phyloP scores from a whole-genome alignment of 1,140 invertebrate species.

The Pollicipes pollicipes region DNA sequence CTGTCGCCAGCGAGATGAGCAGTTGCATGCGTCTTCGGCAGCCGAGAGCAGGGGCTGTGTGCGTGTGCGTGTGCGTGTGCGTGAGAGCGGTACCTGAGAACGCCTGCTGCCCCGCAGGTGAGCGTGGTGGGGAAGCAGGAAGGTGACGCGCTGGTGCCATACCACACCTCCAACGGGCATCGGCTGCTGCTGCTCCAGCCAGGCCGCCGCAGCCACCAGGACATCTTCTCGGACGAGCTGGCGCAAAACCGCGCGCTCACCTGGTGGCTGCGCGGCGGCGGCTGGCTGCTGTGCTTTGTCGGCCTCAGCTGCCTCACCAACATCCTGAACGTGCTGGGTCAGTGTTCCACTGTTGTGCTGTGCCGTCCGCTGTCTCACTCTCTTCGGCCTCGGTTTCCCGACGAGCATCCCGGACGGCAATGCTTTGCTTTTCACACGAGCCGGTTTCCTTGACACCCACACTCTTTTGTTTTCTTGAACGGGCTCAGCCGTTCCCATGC shows the following conservation, averaged over 20 bases:
- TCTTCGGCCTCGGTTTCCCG: slow-evolving; percentile 11
- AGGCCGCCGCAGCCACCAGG: slow-evolving; percentile 37
- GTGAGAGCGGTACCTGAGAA: slow-evolving; percentile 5
- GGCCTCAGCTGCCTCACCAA: slow-evolving; percentile 43
- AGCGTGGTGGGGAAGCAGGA: slow-evolving; percentile 51
- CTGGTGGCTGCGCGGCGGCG: slow-evolving; percentile 40
- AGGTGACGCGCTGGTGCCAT: slow-evolving; percentile 45
- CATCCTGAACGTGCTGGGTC: slow-evolving; percentile 37
- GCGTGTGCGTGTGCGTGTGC: slow-evolving; percentile 3
- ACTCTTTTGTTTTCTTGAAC: too few species aligned
- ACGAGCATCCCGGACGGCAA: not conserved
- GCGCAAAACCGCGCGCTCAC: slow-evolving; percentile 33
- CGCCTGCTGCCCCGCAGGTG: slow-evolving; percentile 32
- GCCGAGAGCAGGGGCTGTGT: too few species aligned
- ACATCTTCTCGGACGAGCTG: slow-evolving; percentile 48
- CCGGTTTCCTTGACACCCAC: too few species aligned
- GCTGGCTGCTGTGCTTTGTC: slow-evolving; percentile 47
- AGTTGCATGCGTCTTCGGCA: too few species aligned
- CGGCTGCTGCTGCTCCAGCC: slow-evolving; percentile 41
- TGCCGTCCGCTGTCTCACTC: not conserved
- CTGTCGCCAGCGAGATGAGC: too few species aligned
- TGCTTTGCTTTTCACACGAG: too few species aligned
- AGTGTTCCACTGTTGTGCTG: slow-evolving; percentile 19
- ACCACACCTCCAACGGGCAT: slow-evolving; percentile 41
- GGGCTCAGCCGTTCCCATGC: too few species aligned